Evolutionary conservation across 2,888 invertebrate species (phyloP).

Genomic region (Gortyna flavago): DNA sequence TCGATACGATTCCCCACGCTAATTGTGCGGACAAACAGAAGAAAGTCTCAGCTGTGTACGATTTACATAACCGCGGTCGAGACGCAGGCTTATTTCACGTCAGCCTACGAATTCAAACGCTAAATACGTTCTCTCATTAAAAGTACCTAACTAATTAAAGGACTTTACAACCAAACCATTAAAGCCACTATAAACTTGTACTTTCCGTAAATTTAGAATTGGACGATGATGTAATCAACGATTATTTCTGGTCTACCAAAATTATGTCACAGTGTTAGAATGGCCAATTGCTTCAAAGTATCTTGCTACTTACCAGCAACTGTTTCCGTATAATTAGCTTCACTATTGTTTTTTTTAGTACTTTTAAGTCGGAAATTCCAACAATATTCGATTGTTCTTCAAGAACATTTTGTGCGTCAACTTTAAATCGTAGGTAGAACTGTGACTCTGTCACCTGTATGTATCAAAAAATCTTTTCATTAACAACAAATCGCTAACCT

Average conservation of each 20-base stretch:
- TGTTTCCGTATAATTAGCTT: constrained; percentile 10
- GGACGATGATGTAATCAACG: constrained; percentile 33
- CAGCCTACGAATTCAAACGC: constrained; percentile 54
- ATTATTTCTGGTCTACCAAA: constrained; percentile 12
- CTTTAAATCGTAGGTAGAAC: neutral
- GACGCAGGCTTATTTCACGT: constrained; percentile 55
- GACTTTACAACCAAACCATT: constrained; percentile 9
- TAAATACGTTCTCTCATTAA: constrained; percentile 51
- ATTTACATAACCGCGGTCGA: constrained; percentile 74
- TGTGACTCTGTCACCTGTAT: constrained; percentile 1
- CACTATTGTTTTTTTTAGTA: constrained; percentile 3
- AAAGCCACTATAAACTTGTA: neutral
- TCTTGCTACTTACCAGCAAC: constrained; percentile 11
- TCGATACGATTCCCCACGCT: constrained; percentile 67
- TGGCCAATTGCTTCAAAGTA: constrained; percentile 3
- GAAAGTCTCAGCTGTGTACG: constrained; percentile 73
- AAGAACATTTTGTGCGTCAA: constrained; percentile 7
- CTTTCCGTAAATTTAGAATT: neutral
- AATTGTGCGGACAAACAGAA: constrained; percentile 73
- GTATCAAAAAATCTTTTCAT: neutral
- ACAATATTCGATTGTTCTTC: constrained; percentile 25
- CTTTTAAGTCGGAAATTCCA: neutral
- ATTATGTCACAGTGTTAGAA: constrained; percentile 30
- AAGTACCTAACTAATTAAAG: constrained; percentile 20
- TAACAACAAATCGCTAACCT: constrained; percentile 43